phyloP scores from a whole-genome alignment of 2,888 invertebrate species.

The Bombylius major region DNA sequence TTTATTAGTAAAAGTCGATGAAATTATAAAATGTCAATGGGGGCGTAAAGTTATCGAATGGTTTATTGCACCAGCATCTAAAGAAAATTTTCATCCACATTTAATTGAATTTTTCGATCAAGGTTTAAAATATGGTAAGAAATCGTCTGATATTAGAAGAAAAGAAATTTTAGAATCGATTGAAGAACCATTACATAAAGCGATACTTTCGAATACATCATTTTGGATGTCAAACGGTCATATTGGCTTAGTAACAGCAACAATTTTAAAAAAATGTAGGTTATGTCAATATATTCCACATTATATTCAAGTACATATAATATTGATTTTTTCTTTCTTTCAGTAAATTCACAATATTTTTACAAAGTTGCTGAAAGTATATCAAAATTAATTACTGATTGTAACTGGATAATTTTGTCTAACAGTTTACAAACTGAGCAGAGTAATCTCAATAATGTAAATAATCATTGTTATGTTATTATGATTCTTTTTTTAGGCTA shows the following conservation, averaged over 20 bases:
- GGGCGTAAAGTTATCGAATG: conserved; percentile 80
- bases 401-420: conserved; percentile 42
- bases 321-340: conserved; percentile 6
- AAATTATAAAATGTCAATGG: conserved; percentile 62
- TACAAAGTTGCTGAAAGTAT: conserved; percentile 37
- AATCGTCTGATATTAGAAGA: conserved; percentile 50
- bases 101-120: conserved; percentile 59
- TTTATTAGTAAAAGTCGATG: conserved; percentile 51
- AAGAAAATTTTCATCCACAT: conserved; percentile 69
- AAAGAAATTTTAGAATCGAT: conserved; percentile 57
- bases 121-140: conserved; percentile 65
- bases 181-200: conserved; percentile 43
- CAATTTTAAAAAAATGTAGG: conserved; percentile 52
- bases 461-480: neutral
- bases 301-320: too few species aligned
- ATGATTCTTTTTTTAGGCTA: too few species aligned
- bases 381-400: conserved; percentile 35
- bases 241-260: conserved; percentile 54
- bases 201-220: conserved; percentile 44
- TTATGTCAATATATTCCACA: neutral
- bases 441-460: conserved; percentile 17
- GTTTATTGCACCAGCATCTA: conserved; percentile 71
- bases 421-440: too few species aligned
- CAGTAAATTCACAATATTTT: conserved; percentile 32
- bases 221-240: conserved; percentile 58